Evolutionary conservation across 2,797 vertebrate species (phyloP).

Genomic region (Darevskia nairensis): DNA sequence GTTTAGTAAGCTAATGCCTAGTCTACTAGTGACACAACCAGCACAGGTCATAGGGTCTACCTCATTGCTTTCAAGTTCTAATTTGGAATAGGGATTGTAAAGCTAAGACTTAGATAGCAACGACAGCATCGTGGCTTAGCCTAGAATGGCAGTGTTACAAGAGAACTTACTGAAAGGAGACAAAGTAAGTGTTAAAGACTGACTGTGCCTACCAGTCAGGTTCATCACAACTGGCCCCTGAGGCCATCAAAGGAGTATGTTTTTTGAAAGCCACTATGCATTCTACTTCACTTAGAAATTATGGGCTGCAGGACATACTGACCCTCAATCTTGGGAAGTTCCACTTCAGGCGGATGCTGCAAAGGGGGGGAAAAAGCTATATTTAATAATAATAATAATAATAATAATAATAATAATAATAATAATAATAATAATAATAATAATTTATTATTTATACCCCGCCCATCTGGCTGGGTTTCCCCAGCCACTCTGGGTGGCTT

Average conservation of each 20-base stretch:
- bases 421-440: no score
- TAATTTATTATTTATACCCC: no score
- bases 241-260: background rate
- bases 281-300: background rate
- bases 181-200: background rate
- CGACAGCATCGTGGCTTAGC: background rate
- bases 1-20: background rate
- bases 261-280: background rate
- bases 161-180: background rate
- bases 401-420: no score
- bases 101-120: background rate
- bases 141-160: background rate
- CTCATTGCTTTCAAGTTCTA: background rate
- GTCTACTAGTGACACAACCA: background rate
- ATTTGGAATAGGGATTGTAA: background rate
- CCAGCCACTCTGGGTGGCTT: no score
- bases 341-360: slow-evolving; percentile 80
- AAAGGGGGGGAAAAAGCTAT: slow-evolving; percentile 68
- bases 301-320: slow-evolving; percentile 51
- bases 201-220: background rate
- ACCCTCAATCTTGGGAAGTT: slow-evolving; percentile 88
- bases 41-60: background rate
- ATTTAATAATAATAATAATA: slow-evolving; percentile 16
- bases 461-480: no score
- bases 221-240: background rate